A percentile compares a stretch with the other conserved stretches of the same genome.
Evolutionary conservation across 2,797 vertebrate species (phyloP).

Genomic region (Gadopsis bispinosus): DNA sequence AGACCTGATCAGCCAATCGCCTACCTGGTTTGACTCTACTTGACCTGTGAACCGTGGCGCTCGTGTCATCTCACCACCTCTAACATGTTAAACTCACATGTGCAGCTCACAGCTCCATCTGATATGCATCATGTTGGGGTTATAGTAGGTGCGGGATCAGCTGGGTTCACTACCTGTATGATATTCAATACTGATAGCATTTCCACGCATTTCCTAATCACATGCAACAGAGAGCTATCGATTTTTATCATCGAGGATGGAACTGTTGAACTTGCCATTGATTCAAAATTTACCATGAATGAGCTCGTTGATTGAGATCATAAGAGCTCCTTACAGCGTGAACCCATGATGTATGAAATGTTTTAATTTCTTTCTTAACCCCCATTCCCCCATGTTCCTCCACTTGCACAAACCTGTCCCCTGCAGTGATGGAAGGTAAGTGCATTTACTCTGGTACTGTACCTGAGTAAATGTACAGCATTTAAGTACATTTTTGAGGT

Average conservation of each 20-base stretch:
- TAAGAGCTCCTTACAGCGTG: constrained; percentile 21
- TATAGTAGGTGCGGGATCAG: constrained; percentile 31
- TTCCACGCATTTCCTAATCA: constrained; percentile 68
- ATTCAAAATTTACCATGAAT: constrained; percentile 48
- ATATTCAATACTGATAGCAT: constrained; percentile 59
- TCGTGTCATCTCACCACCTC: constrained; percentile 62
- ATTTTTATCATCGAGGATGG: constrained; percentile 61
- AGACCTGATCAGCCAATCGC: constrained; percentile 95
- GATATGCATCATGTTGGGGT: constrained; percentile 9
- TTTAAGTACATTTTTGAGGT: background rate
- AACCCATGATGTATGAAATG: constrained; percentile 30
- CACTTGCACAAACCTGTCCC: background rate
- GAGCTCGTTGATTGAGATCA: constrained; percentile 41
- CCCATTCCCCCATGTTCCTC: background rate
- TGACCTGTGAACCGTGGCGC: constrained; percentile 74
- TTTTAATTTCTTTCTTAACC: constrained; percentile 13
- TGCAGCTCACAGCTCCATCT: constrained; percentile 48
- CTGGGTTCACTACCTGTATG: constrained; percentile 57
- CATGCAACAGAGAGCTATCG: constrained; percentile 75
- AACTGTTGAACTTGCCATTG: constrained; percentile 46
- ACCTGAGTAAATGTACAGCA: too few relatives aligned
- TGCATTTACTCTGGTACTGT: background rate
- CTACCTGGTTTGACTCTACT: constrained; percentile 85
- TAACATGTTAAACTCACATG: constrained; percentile 69
- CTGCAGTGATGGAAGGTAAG: too few relatives aligned